These are phyloP conservation scores for Allolobophora icterica DNA, from an alignment of 2,888 invertebrate species.

Conservation along the genomic window DNA sequence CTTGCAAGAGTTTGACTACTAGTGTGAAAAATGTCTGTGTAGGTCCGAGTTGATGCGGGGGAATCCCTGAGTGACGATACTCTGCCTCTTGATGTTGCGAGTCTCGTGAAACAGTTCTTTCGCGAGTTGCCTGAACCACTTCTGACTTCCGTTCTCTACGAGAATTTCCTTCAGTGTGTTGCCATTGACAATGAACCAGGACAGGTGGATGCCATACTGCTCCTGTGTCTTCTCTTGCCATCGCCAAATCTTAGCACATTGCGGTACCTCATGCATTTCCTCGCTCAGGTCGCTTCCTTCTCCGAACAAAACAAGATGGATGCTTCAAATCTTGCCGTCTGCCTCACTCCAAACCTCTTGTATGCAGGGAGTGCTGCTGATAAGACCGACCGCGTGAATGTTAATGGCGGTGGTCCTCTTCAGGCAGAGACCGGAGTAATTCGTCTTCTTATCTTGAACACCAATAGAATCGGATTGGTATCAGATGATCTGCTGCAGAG, in stretches of 20 bases:
- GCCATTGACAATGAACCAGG: conserved; percentile 58
- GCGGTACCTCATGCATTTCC: conserved; percentile 78
- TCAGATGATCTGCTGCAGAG: conserved; percentile 71
- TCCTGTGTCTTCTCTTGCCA: conserved; percentile 77
- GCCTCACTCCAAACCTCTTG: conserved; percentile 85
- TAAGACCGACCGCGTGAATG: not conserved
- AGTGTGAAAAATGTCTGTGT: conserved; percentile 46
- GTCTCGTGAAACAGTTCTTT: conserved; percentile 83
- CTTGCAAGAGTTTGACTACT: not conserved
- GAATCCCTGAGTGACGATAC: conserved; percentile 72
- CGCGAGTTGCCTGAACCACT: conserved; percentile 84
- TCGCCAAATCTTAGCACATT: conserved; percentile 79
- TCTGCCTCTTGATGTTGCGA: conserved; percentile 84
- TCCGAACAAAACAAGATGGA: conserved; percentile 83
- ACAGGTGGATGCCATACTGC: conserved; percentile 72
- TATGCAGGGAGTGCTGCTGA: conserved; percentile 67
- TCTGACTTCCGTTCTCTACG: conserved; percentile 77
- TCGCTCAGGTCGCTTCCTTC: conserved; percentile 75
- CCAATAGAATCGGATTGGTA: conserved; percentile 77
- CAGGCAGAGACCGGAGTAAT: conserved; percentile 64
- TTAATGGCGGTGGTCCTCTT: conserved; percentile 40
- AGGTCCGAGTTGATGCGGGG: conserved; percentile 77
- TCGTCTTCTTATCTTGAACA: conserved; percentile 80
- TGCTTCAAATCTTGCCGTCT: conserved; percentile 81
- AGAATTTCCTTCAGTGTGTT: conserved; percentile 73